Evolutionary conservation across 2,113 vertebrate genomes (phyloP).

Genomic region (Leuciscus idus): DNA sequence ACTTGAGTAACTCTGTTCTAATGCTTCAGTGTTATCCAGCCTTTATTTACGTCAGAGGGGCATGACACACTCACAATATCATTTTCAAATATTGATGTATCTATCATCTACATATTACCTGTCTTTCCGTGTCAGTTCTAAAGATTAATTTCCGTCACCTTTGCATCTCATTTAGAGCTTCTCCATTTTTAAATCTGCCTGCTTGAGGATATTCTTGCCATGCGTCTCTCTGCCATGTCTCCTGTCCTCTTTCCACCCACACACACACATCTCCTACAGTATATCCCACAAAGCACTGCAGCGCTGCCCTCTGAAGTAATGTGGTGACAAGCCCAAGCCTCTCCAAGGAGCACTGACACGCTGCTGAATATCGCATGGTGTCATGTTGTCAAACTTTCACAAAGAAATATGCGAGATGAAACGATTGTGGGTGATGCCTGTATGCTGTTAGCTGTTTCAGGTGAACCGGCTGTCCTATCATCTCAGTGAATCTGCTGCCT

Average conservation of each 20-base stretch:
- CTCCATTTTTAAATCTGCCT: slow-evolving; percentile 4
- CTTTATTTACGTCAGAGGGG: background rate
- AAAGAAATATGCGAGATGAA: slow-evolving; percentile 16
- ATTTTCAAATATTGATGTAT: slow-evolving; percentile 1
- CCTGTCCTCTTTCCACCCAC: slow-evolving; percentile 39
- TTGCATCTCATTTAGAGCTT: background rate
- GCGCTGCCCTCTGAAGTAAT: slow-evolving; percentile 27
- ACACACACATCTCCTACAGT: slow-evolving; percentile 7
- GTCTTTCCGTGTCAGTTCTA: background rate
- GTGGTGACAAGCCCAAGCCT: slow-evolving; percentile 29
- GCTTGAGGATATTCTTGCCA: slow-evolving; percentile 1
- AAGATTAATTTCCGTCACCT: slow-evolving; percentile 12
- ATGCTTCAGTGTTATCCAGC: background rate
- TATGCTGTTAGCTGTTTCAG: background rate
- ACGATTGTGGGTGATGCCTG: slow-evolving; percentile 2
- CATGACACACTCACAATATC: background rate
- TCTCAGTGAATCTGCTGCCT: background rate
- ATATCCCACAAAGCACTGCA: slow-evolving; percentile 39
- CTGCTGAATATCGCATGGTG: slow-evolving; percentile 10
- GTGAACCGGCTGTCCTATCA: slow-evolving; percentile 20
- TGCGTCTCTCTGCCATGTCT: background rate
- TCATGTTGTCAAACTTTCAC: slow-evolving; percentile 33
- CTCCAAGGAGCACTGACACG: slow-evolving; percentile 1
- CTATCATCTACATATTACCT: slow-evolving; percentile 16
- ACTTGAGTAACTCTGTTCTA: background rate